These are phyloP conservation scores for Mesitornis unicolor DNA, from an alignment of 2,113 vertebrate genomes.

Conservation along the genomic window DNA sequence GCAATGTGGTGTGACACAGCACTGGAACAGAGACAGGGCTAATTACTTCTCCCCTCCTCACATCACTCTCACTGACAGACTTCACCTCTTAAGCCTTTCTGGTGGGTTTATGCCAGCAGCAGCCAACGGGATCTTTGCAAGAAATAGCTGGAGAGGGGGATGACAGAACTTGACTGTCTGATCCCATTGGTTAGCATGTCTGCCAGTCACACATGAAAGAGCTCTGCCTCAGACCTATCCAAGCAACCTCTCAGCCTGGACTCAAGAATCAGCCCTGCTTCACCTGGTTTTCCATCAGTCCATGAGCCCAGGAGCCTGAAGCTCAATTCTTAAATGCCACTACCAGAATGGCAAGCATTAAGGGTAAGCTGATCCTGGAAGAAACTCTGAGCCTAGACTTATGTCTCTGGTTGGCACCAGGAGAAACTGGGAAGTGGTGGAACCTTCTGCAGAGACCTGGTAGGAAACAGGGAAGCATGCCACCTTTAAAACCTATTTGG, in stretches of 20 bases:
- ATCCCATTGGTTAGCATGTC: background rate
- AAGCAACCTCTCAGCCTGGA: background rate
- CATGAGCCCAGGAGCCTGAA: background rate
- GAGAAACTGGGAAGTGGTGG: background rate
- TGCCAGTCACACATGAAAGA: background rate
- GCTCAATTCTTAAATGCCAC: background rate
- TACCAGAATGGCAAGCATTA: background rate
- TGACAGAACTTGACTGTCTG: background rate
- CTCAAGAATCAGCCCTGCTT: background rate
- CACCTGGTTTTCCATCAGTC: background rate
- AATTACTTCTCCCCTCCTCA: no score
- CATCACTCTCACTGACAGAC: background rate
- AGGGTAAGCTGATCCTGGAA: background rate
- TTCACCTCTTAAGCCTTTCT: background rate
- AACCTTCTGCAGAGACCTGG: background rate
- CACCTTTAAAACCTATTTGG: background rate
- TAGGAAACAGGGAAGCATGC: accelerated
- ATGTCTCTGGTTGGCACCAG: background rate
- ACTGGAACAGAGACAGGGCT: background rate
- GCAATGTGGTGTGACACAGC: background rate
- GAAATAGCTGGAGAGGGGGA: background rate
- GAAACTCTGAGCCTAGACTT: background rate
- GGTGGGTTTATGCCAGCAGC: background rate
- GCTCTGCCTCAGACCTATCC: background rate
- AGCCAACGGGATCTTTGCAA: background rate